Evolutionary conservation across 2,888 invertebrate genomes (phyloP), one percentile per base, ranked within the genome.

Genomic region (Thera britannica): DNA sequence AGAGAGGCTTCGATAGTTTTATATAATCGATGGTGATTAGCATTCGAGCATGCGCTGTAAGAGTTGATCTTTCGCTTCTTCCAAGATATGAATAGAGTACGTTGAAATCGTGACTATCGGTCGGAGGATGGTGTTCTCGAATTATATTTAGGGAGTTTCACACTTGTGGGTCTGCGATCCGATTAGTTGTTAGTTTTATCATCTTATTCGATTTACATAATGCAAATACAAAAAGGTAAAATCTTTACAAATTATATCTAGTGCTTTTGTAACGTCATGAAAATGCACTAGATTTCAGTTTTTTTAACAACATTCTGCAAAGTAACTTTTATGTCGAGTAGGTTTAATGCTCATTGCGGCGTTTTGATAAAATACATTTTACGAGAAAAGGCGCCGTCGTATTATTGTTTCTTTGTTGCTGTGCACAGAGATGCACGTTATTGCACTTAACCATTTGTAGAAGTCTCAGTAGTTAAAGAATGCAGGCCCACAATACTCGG

Each of bases 1-100:
- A 67, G 69, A 61, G 78, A 84, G 81, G 86, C 89, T 88, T 87
- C 85, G 81, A 86, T 88, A 86, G 88, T 84, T 83, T 82, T 80
- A 82, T 81, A 78, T 78, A 79, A 78, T 88, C 85, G 78, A 85
- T 89, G 91, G 88, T 87, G 90, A 85, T 82, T 87, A 90, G 89
- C 79, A 84, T 82, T 90, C 88, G 87, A 92, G 93, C 93, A 93
- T 93, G 93, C 91, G 92, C 92, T 91, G 90, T 93, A 90, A 90
- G 84, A 88, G 88, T 91, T 91, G 90, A 85, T 90, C 87, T 90
- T 85, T 86, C 88, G 92, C 92, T 92, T 91, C 84, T 90, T 90
- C 87, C 83, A 86, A 85, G 74, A 80, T 83, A 80, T 77, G 77
- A 79, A 77, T 77, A 75, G 76, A 80, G 80, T 79, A 79, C 84